Conservation (phyloP, 2,888 invertebrate species). For the Scrobipalpa atriplicella region DNA sequence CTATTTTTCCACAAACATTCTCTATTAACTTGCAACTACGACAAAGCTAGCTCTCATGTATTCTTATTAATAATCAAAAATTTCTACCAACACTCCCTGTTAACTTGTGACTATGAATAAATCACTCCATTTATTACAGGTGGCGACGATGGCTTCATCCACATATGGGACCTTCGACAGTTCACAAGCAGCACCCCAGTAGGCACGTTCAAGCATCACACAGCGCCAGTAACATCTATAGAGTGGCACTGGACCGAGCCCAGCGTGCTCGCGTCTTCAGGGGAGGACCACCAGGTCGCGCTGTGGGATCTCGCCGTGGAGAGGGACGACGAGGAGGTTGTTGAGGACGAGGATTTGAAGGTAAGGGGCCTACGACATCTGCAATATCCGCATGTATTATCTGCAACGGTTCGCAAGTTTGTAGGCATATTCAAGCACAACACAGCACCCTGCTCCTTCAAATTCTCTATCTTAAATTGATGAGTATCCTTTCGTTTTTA, state of each 20-base stretch:
- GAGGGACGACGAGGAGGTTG: constrained; percentile 85
- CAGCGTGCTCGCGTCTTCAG: constrained; percentile 96
- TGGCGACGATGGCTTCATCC: constrained; percentile 97
- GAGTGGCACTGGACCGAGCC: constrained; percentile 98
- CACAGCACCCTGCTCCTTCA: no score
- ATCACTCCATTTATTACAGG: constrained; percentile 75
- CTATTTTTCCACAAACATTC: no score
- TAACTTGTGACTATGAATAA: not conserved
- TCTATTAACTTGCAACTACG: no score
- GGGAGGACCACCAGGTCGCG: constrained; percentile 97
- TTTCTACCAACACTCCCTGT: constrained; percentile 1
- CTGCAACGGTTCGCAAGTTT: not conserved
- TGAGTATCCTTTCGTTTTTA: constrained; percentile 44
- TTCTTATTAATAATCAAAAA: no score
- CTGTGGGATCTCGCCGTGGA: constrained; percentile 98
- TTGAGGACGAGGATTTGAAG: constrained; percentile 80
- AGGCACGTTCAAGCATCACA: constrained; percentile 98
- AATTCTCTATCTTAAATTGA: no score
- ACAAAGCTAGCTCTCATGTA: no score
- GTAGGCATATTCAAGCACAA: no score
- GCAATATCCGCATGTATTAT: no score
- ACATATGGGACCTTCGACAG: constrained; percentile 97
- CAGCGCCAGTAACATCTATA: constrained; percentile 95
- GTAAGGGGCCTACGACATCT: constrained; percentile 45
- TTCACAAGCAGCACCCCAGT: constrained; percentile 91